Evolutionary conservation across 2,888 invertebrate genomes (phyloP), one percentile per base, ranked within the genome.

Genomic region (Merodon equestris): DNA sequence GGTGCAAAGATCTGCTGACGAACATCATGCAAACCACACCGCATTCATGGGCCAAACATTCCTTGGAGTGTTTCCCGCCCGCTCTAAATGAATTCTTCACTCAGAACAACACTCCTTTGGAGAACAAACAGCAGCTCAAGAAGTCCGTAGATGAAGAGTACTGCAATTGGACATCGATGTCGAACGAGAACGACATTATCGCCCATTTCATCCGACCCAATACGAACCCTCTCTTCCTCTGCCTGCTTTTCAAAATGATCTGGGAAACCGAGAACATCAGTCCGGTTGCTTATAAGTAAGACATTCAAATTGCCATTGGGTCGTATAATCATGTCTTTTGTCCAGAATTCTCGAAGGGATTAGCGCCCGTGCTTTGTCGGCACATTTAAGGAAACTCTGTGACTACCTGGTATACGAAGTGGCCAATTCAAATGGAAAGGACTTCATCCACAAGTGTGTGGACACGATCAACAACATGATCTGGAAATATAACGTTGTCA

Each of bases 401-500:
- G 98, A 98, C 88, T 98, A 96, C 87, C 90, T 98, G 3, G 96
- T 97, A 9, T 95, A 94, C 86, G 98, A 98, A 88, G 97, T 98
- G 86, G 95, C 95, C 0, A 96, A 95, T 84, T 94, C 95, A 0
- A 94, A 95, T 13, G 96, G 95, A 18, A 96, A 96, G 10, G 94
- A 95, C 76, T 95, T 96, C 85, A 96, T 97, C 54, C 96, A 96
- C 88, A 97, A 97, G 90, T 96, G 96, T 85, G 96, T 97, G 1
- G 98, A 98, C 86, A 96, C 97, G 0, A 94, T 98, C 83, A 97
- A 96, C 88, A 96, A 97, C 85, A 96, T 98, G 92, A 97, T 98
- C 81, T 98, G 98, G 98, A 97, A 97, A 85, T 97, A 96, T 89
- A 97, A 98, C 89, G 96, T 98, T 82, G 95, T 98, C 58, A 96